A percentile compares a stretch with the other conserved stretches of the same genome.
These are phyloP conservation scores for Nesoenas mayeri DNA, from an alignment of 2,113 vertebrate genomes.

Conservation along the genomic window DNA sequence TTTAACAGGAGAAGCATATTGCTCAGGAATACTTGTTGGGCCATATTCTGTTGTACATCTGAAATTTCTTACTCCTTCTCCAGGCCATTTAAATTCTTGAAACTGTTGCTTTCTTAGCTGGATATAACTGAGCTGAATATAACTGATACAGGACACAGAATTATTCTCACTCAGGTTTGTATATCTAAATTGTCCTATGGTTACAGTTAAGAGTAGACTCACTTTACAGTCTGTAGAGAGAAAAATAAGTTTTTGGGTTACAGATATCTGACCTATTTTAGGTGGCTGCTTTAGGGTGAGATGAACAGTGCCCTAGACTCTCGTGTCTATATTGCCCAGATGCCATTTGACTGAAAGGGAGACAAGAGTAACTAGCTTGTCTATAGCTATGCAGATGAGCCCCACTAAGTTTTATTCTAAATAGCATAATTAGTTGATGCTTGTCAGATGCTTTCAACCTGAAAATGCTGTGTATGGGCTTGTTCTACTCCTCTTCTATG, in stretches of 20 bases:
- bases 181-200: neutral
- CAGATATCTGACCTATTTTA: neutral
- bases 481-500: slow-evolving; percentile 26
- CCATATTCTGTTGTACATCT: neutral
- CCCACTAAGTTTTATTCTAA: slow-evolving; percentile 53
- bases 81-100: neutral
- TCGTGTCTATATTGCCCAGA: neutral
- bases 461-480: slow-evolving; percentile 59
- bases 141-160: neutral
- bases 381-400: slow-evolving; percentile 64
- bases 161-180: neutral
- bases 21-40: neutral
- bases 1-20: neutral
- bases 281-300: neutral
- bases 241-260: neutral
- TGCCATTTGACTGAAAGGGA: slow-evolving; percentile 12
- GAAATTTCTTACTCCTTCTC: neutral
- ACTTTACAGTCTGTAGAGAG: neutral
- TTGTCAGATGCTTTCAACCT: slow-evolving; percentile 70
- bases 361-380: slow-evolving; percentile 36
- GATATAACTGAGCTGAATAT: neutral
- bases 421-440: slow-evolving; percentile 65
- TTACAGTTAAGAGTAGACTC: neutral
- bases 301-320: neutral
- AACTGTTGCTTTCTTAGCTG: neutral